Evolutionary conservation across 2,888 invertebrate genomes (phyloP), one percentile per base, ranked within the genome.

Genomic region (Glaucopsyche alexis): DNA sequence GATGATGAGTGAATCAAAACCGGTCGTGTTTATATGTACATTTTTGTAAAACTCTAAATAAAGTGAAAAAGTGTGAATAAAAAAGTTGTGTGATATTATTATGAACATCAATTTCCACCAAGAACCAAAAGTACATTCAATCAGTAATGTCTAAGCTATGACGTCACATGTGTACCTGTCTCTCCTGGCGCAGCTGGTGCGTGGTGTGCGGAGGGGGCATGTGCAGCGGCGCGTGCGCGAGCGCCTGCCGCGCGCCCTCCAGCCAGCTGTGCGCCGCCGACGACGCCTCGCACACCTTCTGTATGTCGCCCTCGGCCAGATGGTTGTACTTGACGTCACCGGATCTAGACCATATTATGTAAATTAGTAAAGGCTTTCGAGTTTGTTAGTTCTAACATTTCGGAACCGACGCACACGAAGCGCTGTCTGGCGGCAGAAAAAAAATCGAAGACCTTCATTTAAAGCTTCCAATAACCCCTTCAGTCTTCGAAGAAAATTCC

Each of bases 271-370:
- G 67, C 45, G 67, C 67, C 76, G 94, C 94, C 80, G 95, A 94
- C 75, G 96, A 95, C 81, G 95, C 95, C 75, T 95, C 94, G 52
- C 96, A 93, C 73, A 97, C 95, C 83, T 96, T 96, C 74, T 96
- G 95, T 50, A 98, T 94, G 79, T 98, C 98, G 49, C 96, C 96
- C 42, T 96, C 96, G 14, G 96, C 94, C 73, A 98, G 88, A 86
- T 99, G 99, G 72, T 95, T 93, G 85, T 95, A 97, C 82, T 96
- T 96, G 38, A 95, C 94, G 77, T 96, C 96, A 70, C 95, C 95
- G 60, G 91, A 85, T 79, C 95, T 95, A 65, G 45, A 29, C 29
- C 29, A 29, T 29, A 29, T 29, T 29, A 29, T 29, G 4, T 8
- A 42, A 42, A 42, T 42, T 42, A 16, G 16, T 16, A 55, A 19